Conservation (phyloP, 2,797 vertebrate species). For the Tachyglossus aculeatus region DNA sequence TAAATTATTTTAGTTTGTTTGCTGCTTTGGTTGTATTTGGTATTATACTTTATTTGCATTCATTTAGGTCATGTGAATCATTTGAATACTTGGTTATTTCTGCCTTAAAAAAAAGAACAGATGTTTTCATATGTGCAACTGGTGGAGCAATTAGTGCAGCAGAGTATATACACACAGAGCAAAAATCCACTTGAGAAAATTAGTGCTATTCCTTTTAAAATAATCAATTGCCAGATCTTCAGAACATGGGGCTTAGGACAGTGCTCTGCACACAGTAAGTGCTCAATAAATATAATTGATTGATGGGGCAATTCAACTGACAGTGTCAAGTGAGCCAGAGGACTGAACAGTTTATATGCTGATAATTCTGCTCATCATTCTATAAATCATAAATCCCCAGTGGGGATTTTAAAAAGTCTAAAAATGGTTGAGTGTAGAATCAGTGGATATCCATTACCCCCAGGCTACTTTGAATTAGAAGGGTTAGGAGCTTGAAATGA, state of each 20-base stretch:
- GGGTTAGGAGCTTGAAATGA: constrained; percentile 38
- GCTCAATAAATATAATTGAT: too few relatives aligned
- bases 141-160: constrained; percentile 56
- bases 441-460: background rate
- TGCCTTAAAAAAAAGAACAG: constrained; percentile 60
- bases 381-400: constrained; percentile 32
- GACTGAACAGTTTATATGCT: constrained; percentile 32
- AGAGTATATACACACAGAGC: constrained; percentile 27
- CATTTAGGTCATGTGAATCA: constrained; percentile 64
- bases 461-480: constrained; percentile 20
- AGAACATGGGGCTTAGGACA: constrained; percentile 13
- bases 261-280: too few relatives aligned
- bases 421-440: constrained; percentile 31
- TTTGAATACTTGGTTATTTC: constrained; percentile 66
- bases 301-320: constrained; percentile 31
- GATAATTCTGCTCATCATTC: constrained; percentile 27
- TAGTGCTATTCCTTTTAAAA: constrained; percentile 20
- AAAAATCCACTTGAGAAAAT: background rate
- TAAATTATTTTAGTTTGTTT: constrained; percentile 65
- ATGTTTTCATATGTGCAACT: constrained; percentile 69
- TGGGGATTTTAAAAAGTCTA: background rate
- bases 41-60: constrained; percentile 56
- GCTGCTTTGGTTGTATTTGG: constrained; percentile 4
- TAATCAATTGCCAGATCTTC: background rate
- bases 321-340: constrained; percentile 35